A percentile compares a stretch with the other conserved stretches of the same genome.
Conservation (phyloP, 1,140 invertebrate genomes). For the Drosophila pallidifrons region DNA sequence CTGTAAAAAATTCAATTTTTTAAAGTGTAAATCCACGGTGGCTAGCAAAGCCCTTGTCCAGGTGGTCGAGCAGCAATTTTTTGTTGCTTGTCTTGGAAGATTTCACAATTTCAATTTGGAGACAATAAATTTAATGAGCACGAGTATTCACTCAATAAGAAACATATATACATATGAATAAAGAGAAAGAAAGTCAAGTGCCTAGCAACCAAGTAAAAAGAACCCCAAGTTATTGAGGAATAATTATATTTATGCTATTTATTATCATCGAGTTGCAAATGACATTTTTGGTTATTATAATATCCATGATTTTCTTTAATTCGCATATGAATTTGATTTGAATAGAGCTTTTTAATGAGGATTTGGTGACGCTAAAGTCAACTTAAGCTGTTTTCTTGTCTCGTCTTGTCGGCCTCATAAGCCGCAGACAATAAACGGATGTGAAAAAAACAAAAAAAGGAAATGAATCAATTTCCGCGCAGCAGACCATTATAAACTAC, state of each 20-base stretch:
- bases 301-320: constrained; percentile 49
- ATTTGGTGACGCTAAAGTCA: constrained; percentile 32
- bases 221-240: constrained; percentile 71
- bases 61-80: constrained; percentile 55
- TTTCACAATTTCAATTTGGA: constrained; percentile 79
- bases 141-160: constrained; percentile 43
- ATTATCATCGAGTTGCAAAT: constrained; percentile 69
- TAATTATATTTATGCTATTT: constrained; percentile 73
- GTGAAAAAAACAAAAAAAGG: constrained; percentile 69
- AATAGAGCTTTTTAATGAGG: constrained; percentile 35
- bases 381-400: constrained; percentile 45
- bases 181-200: not conserved
- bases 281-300: constrained; percentile 68
- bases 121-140: constrained; percentile 79
- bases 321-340: constrained; percentile 66
- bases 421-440: constrained; percentile 51
- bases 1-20: too few relatives aligned
- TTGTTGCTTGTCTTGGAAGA: constrained; percentile 58
- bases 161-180: not conserved
- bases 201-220: constrained; percentile 26
- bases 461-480: constrained; percentile 81
- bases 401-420: constrained; percentile 2
- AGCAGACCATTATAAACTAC: constrained; percentile 79
- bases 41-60: constrained; percentile 57
- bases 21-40: constrained; percentile 47